Base-by-base conservation (phyloP, 1,140 invertebrate species). In the Eriosoma lanigerum region DNA sequence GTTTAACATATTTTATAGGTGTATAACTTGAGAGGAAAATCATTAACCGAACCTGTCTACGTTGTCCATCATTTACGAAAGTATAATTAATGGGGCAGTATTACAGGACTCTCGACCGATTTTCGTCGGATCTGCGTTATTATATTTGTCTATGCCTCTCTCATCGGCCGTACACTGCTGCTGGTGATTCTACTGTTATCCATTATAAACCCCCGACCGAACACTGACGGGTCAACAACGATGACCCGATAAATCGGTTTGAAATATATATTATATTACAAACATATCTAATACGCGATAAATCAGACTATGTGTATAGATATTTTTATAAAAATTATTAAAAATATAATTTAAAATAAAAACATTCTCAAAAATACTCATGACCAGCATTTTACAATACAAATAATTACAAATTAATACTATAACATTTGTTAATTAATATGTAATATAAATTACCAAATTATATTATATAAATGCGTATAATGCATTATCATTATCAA, bases 21-120 rank as follows among this genome's bases (percentile, higher is more conserved):
- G n/a, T n/a, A 0, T 5, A 1, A 21, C 60, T 26, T 21, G n/a
- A 19, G 73, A 76, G 32, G 54, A 44, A 76, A 76, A 76, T 44
- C 73, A 76, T 76, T 76, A 76, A 58, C 54, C 54, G 32, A 44
- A 68, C 73, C 73, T 46, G 73, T 75, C 64, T 29, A 15, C 32
- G 12, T 29, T 56, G n/a, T 46, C 52, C 73, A 44, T 38, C 73
- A 52, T 58, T 76, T 58, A 58, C 52, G n/a, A 52, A n/a, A 38
- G 12, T 54, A 58, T 76, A 76, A 76, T 76, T 58, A 56, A 76
- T 58, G 73, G 48, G 50, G 32, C 72, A 9, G 72, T 38, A 38
- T 38, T 21, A 12, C 64, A n/a, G 38, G 64, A 46, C 44, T 66
- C n/a, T 66, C 32, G 32, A 38, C 32, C 32, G 64, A 66, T 66